phyloP scores from a whole-genome alignment of 2,797 vertebrate genomes.

The Mus spretus region DNA sequence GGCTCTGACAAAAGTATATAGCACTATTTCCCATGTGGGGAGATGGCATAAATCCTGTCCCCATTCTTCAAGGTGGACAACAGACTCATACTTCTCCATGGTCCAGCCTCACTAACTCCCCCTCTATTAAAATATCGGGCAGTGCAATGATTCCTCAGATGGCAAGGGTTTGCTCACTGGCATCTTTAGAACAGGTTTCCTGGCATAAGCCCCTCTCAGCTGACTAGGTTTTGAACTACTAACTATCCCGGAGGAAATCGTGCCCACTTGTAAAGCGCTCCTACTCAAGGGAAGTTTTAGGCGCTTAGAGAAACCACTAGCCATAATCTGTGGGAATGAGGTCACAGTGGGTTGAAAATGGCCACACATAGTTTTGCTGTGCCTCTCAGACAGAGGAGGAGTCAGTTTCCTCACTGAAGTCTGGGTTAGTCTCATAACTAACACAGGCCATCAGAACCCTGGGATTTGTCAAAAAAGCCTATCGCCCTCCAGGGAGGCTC shows the following conservation, averaged over 20 bases:
- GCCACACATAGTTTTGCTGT: background rate
- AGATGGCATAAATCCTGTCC: background rate
- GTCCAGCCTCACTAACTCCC: background rate
- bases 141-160: background rate
- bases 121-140: background rate
- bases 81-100: background rate
- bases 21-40: background rate
- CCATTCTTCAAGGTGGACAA: background rate
- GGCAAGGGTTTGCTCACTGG: background rate
- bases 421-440: background rate
- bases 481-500: background rate
- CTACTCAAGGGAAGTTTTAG: background rate
- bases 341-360: background rate
- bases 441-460: background rate
- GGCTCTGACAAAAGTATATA: background rate
- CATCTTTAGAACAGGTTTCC: background rate
- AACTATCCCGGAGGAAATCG: background rate
- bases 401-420: background rate
- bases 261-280: background rate
- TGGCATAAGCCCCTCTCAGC: background rate
- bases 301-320: background rate
- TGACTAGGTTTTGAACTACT: constrained; percentile 9
- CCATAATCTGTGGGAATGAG: background rate
- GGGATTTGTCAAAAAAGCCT: background rate
- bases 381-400: background rate